phyloP scores from a whole-genome alignment of 2,888 invertebrate genomes.

The Ochlodes sylvanus region DNA sequence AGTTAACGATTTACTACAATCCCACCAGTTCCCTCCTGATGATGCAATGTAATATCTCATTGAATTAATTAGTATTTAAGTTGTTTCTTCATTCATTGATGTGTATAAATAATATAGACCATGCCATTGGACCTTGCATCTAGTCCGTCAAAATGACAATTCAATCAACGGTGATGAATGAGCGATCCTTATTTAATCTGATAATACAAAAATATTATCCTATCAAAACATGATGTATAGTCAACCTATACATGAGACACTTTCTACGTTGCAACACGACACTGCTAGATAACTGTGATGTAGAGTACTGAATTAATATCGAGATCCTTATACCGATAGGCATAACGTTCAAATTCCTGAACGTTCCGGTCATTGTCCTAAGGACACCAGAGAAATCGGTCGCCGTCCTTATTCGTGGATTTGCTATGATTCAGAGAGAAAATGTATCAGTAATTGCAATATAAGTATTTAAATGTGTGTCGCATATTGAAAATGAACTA shows the following conservation, averaged over 20 bases:
- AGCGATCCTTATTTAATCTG: background rate
- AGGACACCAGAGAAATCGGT: slow-evolving; percentile 65
- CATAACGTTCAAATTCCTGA: slow-evolving; percentile 56
- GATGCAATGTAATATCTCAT: no score
- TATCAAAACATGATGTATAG: slow-evolving; percentile 45
- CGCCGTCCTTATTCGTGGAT: slow-evolving; percentile 58
- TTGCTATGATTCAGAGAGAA: slow-evolving; percentile 43
- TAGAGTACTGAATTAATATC: slow-evolving; percentile 38
- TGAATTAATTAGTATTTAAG: no score
- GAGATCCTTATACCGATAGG: slow-evolving; percentile 49
- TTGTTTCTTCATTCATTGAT: no score
- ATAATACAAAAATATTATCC: background rate
- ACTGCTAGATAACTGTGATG: slow-evolving; percentile 58
- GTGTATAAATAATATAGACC: no score
- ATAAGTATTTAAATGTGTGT: background rate
- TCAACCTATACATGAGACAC: slow-evolving; percentile 67
- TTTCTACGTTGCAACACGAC: slow-evolving; percentile 67
- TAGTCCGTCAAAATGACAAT: background rate
- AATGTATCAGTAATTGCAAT: slow-evolving; percentile 29
- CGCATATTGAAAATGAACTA: background rate
- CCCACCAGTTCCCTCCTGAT: no score
- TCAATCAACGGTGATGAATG: background rate
- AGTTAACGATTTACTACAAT: no score
- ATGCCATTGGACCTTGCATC: background rate
- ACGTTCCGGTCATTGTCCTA: slow-evolving; percentile 47